phyloP scores from a whole-genome alignment of 2,113 vertebrate genomes.

The Okapia johnstoni region DNA sequence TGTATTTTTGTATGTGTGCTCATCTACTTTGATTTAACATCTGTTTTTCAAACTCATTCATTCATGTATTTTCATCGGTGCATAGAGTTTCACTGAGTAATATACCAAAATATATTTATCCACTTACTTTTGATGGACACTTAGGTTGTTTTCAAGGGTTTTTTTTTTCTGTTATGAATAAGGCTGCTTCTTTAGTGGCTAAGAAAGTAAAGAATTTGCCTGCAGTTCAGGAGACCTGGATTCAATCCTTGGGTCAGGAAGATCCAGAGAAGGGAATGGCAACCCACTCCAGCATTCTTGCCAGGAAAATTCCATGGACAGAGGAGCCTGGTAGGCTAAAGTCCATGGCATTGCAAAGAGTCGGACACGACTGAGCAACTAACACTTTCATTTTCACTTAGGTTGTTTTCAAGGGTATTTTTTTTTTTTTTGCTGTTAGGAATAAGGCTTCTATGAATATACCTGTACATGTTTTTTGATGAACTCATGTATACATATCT shows the following conservation, averaged over 20 bases:
- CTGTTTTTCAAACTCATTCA: background rate
- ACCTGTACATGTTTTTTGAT: background rate
- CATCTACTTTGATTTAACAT: background rate
- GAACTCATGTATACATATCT: background rate
- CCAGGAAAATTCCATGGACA: background rate
- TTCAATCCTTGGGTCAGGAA: background rate
- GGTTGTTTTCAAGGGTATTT: background rate
- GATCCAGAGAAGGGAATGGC: background rate
- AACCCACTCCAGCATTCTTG: background rate
- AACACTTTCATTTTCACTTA: background rate
- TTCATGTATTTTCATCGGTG: background rate
- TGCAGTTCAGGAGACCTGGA: background rate
- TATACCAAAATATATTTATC: background rate
- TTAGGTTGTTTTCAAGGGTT: background rate
- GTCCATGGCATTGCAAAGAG: background rate
- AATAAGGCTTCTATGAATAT: background rate
- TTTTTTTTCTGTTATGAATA: background rate
- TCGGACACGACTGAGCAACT: background rate
- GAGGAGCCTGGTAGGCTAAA: background rate
- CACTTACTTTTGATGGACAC: background rate
- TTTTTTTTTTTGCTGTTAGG: background rate
- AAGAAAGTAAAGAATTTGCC: background rate
- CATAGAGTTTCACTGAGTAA: background rate
- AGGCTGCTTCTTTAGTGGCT: background rate
- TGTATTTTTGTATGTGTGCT: background rate